Conservation (phyloP, 2,797 vertebrate species). For the Gambusia yucatana region DNA sequence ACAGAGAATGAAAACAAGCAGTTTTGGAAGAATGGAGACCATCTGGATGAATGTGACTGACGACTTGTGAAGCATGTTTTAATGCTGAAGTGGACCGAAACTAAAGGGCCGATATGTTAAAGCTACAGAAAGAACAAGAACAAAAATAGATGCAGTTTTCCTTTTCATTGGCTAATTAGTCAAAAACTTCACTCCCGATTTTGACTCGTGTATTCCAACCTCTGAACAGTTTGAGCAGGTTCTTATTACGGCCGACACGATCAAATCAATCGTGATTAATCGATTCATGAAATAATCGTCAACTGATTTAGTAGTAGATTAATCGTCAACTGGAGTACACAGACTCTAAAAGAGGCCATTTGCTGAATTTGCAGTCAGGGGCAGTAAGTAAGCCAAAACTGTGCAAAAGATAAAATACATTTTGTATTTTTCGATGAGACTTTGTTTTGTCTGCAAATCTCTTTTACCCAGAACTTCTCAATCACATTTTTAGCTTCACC, state of each 20-base stretch:
- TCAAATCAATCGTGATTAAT: too few species aligned
- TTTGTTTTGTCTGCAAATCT: too few species aligned
- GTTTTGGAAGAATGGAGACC: background rate
- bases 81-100: constrained; percentile 22
- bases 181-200: background rate
- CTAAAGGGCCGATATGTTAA: background rate
- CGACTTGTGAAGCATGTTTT: constrained; percentile 2
- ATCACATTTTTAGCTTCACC: too few species aligned
- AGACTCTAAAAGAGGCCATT: too few species aligned
- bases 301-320: too few species aligned
- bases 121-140: background rate
- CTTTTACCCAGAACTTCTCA: too few species aligned
- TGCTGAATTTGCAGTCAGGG: too few species aligned
- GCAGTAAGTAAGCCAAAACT: too few species aligned
- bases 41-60: constrained; percentile 22
- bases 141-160: background rate
- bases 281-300: too few species aligned
- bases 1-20: constrained; percentile 32
- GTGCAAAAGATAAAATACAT: too few species aligned
- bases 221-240: background rate
- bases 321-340: too few species aligned
- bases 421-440: too few species aligned
- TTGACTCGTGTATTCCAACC: background rate
- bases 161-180: background rate
- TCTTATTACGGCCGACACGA: background rate